A percentile compares a stretch with the other conserved stretches of the same genome.
These are phyloP conservation scores for Danio aesculapii DNA, from an alignment of 2,797 vertebrate species.

Conservation along the genomic window DNA sequence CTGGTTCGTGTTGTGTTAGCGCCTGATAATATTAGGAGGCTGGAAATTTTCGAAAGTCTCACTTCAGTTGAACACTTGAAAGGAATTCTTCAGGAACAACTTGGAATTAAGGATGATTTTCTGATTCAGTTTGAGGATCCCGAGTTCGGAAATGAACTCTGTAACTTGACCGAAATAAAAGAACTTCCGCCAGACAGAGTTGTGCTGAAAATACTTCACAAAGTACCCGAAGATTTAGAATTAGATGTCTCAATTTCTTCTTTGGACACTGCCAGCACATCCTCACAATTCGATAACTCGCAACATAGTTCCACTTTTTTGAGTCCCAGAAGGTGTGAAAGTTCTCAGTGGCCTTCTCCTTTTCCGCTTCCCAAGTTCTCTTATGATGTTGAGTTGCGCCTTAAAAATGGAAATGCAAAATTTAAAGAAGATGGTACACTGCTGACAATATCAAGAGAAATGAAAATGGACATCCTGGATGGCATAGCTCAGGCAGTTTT, in stretches of 20 bases:
- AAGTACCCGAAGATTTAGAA: not conserved
- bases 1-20: constrained; percentile 14
- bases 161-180: constrained; percentile 24
- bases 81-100: constrained; percentile 8
- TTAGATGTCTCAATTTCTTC: not conserved
- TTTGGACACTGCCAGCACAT: not conserved
- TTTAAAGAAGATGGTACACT: constrained; percentile 33
- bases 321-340: constrained; percentile 1
- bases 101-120: constrained; percentile 8
- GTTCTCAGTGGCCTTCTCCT: constrained; percentile 32
- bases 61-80: constrained; percentile 15
- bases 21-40: constrained; percentile 24
- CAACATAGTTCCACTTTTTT: not conserved
- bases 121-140: constrained; percentile 16
- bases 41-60: constrained; percentile 17
- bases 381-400: not conserved
- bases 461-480: constrained; percentile 48
- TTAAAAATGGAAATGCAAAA: not conserved
- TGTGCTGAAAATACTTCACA: constrained; percentile 2
- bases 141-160: constrained; percentile 8
- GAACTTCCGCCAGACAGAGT: constrained; percentile 33
- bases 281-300: constrained; percentile 9
- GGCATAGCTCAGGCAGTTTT: constrained; percentile 9
- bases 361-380: constrained; percentile 26
- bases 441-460: constrained; percentile 33